Base-by-base conservation (phyloP, 53 echinoderm and acorn worm species). In the Holothuria leucospilota region DNA sequence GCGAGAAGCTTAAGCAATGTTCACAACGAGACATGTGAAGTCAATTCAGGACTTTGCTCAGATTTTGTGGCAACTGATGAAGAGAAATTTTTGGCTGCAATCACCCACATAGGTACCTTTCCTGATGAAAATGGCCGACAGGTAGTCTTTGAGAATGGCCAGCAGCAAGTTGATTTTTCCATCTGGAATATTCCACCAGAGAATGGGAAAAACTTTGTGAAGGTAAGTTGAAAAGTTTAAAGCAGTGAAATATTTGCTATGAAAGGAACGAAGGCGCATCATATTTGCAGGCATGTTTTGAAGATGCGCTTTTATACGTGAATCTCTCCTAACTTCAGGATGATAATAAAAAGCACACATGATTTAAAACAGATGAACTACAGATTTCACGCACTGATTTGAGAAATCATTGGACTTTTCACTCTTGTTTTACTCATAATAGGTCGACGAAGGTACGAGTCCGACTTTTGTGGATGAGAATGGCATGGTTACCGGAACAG, bases 1-100 rank as follows among this genome's bases (percentile, higher is more conserved):
- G 80, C 80, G 39, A 80, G 59, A 58, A 80, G 80, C 62, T 26
- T 80, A 20, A 34, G 59, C 34, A 59, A 28, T 34, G 20, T 80
- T 5, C 80, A 61, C 62, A 25, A 29, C 12, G 34, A 59, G 59
- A 30, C 24, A 20, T 80, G 80, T 30, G 80, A 59, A 15, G 34
- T 13, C 13, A 34, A 34, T 21, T 29, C 13, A 27, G 80, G 80
- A 18, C 80, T 80, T 59, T 80, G 80, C 20, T 59, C 29, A 34
- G 30, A 59, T 4, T 61, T 80, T 59, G 38, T 80, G 29, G 29
- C 21, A 30, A 80, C 59, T 6, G 38, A 25, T 38, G 80, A 39
- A 9, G 20, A 59, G 16, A 59, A 62, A 15, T 59, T 80, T 26
- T n/a, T 30, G 20, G 60, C 15, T 18, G 59, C 80, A 20, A 59